Base-by-base conservation (phyloP, 1,140 invertebrate species). In the Drosophila gunungcola region DNA sequence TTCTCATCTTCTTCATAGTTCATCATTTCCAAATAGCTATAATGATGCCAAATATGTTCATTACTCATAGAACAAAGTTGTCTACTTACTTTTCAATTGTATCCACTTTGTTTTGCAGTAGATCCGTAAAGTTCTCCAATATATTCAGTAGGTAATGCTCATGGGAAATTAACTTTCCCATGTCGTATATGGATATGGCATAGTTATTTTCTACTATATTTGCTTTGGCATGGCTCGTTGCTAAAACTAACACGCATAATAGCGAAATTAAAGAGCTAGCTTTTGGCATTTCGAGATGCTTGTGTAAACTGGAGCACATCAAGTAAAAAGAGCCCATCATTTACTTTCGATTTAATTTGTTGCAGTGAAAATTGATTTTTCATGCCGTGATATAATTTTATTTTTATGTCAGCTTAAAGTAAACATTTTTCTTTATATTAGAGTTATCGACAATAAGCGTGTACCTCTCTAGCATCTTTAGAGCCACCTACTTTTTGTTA, bases 401-500 rank as follows among this genome's bases (percentile, higher is more conserved):
- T n/a, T 49, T 9, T 49, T n/a, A 10, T 13, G 2, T 2, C 27
- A 10, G 25, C 12, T 25, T 25, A 25, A 7, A 4, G 42, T 25
- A 25, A 46, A 13, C 6, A 5, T 41, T n/a, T 13, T 4, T 13
- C 4, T 4, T 3, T 5, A 4, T 46, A 6, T 2, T 3, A 25
- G 3, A 25, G 2, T 6, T 25, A 11, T 3, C 4, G 1, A 10
- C 42, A 46, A 43, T 43, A 48, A 49, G 3, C 29, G n/a, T 49
- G 21, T 68, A 13, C 2, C 0, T 32, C 38, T 68, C 38, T 10
- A 34, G 29, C 7, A 12, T 63, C 34, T 49, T 48, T 36, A 7
- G n/a, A 65, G 6, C 36, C 58, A 46, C 36, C 36, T 42, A 63
- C 29, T 67, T 49, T 39, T 13, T 39, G 7, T 48, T 36, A 39